Evolutionary conservation across 1,140 invertebrate species (phyloP).

Genomic region (Chlorops oryzae): DNA sequence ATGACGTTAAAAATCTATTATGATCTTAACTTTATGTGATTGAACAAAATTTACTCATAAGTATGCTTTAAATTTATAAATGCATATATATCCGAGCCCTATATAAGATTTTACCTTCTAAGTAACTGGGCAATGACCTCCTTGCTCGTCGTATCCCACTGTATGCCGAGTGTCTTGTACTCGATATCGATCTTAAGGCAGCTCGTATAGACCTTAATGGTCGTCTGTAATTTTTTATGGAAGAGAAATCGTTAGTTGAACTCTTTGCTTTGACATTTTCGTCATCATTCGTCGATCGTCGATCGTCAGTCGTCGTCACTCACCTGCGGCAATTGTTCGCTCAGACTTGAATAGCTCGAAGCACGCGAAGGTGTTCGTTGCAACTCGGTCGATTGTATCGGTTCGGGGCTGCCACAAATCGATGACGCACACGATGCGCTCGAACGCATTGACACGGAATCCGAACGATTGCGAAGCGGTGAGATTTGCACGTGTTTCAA

Average conservation of each 20-base stretch:
- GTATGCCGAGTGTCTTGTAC: slow-evolving; percentile 85
- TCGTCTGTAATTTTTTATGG: slow-evolving; percentile 69
- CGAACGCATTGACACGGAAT: slow-evolving; percentile 74
- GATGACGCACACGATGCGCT: slow-evolving; percentile 56
- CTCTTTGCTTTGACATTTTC: not conserved
- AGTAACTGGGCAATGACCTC: slow-evolving; percentile 79
- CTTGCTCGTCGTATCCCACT: slow-evolving; percentile 75
- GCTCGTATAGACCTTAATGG: slow-evolving; percentile 83
- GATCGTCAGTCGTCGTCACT: slow-evolving; percentile 12
- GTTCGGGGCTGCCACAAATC: slow-evolving; percentile 53
- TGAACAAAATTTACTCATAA: no score
- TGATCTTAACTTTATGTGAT: no score
- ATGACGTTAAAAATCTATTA: no score
- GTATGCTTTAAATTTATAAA: no score
- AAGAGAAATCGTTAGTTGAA: not conserved
- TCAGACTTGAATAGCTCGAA: slow-evolving; percentile 58
- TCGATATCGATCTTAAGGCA: slow-evolving; percentile 85
- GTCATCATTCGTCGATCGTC: not conserved
- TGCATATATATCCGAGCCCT: no score
- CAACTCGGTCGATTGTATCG: slow-evolving; percentile 50
- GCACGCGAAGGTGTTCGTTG: slow-evolving; percentile 49
- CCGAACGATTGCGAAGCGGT: slow-evolving; percentile 69
- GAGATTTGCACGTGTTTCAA: slow-evolving; percentile 85
- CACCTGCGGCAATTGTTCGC: slow-evolving; percentile 52
- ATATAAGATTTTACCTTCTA: slow-evolving; percentile 81